Conservation (phyloP, 2,797 vertebrate genomes). For the Darevskia mixta region DNA sequence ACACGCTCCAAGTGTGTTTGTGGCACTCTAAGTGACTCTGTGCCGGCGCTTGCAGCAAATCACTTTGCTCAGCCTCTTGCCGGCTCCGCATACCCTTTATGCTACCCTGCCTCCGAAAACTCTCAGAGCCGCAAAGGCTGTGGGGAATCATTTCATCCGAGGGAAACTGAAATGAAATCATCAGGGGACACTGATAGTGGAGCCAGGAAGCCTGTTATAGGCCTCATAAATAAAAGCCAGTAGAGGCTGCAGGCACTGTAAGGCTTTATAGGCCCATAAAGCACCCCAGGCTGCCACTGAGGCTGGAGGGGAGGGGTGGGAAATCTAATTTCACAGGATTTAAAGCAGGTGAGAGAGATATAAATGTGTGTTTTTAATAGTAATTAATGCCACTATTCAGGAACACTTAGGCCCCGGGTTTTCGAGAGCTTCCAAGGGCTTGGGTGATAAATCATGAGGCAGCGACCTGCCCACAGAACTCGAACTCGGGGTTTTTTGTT, state of each 20-base stretch:
- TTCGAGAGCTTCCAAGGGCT: slow-evolving; percentile 56
- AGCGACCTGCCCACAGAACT: not conserved
- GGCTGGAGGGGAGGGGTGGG: slow-evolving; percentile 67
- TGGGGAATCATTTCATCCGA: slow-evolving; percentile 14
- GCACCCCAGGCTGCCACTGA: slow-evolving; percentile 66
- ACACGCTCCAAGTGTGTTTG: not conserved
- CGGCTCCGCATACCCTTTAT: slow-evolving; percentile 15
- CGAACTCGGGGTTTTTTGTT: not conserved
- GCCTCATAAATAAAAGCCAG: slow-evolving; percentile 70
- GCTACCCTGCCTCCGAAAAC: not conserved
- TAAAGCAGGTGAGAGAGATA: slow-evolving; percentile 77
- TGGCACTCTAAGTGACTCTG: not conserved
- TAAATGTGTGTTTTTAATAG: slow-evolving; percentile 77
- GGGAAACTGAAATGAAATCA: slow-evolving; percentile 28
- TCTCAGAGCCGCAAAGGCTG: rapidly evolving
- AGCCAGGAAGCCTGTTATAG: slow-evolving; percentile 66
- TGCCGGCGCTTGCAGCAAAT: not conserved
- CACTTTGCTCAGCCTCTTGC: not conserved
- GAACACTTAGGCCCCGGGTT: slow-evolving; percentile 66
- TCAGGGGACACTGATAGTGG: slow-evolving; percentile 48
- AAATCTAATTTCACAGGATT: slow-evolving; percentile 79
- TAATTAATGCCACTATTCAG: slow-evolving; percentile 77
- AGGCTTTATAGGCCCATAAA: slow-evolving; percentile 76
- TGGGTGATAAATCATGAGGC: slow-evolving; percentile 62
- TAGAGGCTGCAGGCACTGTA: slow-evolving; percentile 68